Evolutionary conservation across 2,888 invertebrate genomes (phyloP).

Genomic region (Sialis lutaria): DNA sequence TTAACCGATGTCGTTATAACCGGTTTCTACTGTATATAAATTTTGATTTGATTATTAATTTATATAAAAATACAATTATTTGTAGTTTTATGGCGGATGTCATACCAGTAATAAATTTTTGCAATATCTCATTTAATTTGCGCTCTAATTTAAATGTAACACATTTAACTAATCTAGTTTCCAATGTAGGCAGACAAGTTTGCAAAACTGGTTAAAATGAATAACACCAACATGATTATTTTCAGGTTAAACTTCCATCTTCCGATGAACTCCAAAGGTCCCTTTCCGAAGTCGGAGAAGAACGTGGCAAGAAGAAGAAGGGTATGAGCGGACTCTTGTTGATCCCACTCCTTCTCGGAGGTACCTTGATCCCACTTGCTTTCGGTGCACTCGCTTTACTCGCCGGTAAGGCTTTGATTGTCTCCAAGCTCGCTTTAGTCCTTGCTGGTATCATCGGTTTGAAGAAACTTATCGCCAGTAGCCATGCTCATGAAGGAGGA

Average conservation of each 20-base stretch:
- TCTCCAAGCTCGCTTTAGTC: constrained; percentile 67
- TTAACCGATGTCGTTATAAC: no score
- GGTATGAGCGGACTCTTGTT: constrained; percentile 56
- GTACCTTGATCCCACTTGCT: constrained; percentile 65
- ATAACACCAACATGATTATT: constrained; percentile 5
- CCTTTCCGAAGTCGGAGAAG: constrained; percentile 33
- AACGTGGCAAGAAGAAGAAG: constrained; percentile 48
- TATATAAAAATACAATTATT: no score
- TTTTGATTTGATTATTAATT: no score
- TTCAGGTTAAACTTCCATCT: constrained; percentile 58
- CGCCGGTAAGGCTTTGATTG: constrained; percentile 72
- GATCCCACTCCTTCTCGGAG: constrained; percentile 62
- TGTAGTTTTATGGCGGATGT: no score
- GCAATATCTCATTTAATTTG: no score
- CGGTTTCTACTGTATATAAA: no score
- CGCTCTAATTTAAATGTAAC: no score
- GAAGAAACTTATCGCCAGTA: constrained; percentile 60
- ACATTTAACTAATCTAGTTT: no score
- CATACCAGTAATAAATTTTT: no score
- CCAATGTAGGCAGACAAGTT: no score
- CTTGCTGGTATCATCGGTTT: constrained; percentile 70
- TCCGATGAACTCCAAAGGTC: constrained; percentile 43
- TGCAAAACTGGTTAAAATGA: no score
- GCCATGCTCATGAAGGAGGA: constrained; percentile 43
- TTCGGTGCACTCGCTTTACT: constrained; percentile 65